Percentiles rank a stretch among this genome's conserved stretches.
Evolutionary conservation across 2,888 invertebrate species (phyloP).

Genomic region (Hofmannophila pseudospretella): DNA sequence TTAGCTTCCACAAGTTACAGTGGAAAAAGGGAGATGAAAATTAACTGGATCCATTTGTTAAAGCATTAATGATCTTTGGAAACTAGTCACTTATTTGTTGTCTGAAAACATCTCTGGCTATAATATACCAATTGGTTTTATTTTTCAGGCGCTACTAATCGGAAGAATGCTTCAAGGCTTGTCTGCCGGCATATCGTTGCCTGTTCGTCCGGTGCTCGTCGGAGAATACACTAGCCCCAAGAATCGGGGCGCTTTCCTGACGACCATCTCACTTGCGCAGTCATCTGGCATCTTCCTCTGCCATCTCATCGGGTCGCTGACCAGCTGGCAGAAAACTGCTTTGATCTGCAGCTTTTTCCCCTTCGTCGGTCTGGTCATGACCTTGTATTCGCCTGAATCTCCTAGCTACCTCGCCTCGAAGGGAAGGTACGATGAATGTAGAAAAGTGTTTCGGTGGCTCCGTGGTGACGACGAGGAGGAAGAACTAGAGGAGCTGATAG

Average conservation of each 20-base stretch:
- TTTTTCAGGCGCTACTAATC: slow-evolving; percentile 1
- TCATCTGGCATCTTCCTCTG: slow-evolving; percentile 78
- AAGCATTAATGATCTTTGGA: too few relatives aligned
- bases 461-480: slow-evolving; percentile 68
- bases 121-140: too few relatives aligned
- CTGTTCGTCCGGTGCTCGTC: slow-evolving; percentile 67
- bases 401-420: slow-evolving; percentile 80
- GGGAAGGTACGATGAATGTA: slow-evolving; percentile 71
- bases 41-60: too few relatives aligned
- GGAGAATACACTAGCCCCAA: slow-evolving; percentile 78
- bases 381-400: slow-evolving; percentile 73
- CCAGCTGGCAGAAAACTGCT: slow-evolving; percentile 75
- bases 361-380: slow-evolving; percentile 57
- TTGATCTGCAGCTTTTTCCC: slow-evolving; percentile 61
- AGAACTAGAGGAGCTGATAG: slow-evolving; percentile 50
- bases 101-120: too few relatives aligned
- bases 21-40: too few relatives aligned
- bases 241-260: slow-evolving; percentile 78
- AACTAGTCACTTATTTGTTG: too few relatives aligned
- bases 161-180: slow-evolving; percentile 38
- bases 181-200: slow-evolving; percentile 66
- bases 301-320: slow-evolving; percentile 78
- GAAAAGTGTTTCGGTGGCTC: slow-evolving; percentile 73
- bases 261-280: slow-evolving; percentile 76
- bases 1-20: too few relatives aligned